phyloP scores from a whole-genome alignment of 2,113 vertebrate genomes.

The Strigops habroptila region DNA sequence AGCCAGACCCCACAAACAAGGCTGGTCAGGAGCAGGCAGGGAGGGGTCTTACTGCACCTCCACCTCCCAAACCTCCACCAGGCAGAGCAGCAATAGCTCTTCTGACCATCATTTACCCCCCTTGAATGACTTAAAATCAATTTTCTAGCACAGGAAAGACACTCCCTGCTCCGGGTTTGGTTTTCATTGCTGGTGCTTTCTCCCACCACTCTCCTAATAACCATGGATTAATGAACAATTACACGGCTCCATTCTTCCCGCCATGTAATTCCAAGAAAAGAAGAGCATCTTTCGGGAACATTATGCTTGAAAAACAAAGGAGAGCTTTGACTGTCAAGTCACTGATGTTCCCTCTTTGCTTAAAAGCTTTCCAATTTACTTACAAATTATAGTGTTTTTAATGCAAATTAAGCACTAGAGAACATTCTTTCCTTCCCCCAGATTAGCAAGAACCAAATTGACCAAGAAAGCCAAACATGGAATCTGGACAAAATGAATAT shows the following conservation, averaged over 20 bases:
- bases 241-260: slow-evolving; percentile 21
- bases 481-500: slow-evolving; percentile 49
- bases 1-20: fast-evolving
- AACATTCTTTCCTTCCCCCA: slow-evolving; percentile 51
- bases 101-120: fast-evolving
- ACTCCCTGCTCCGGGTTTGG: neutral
- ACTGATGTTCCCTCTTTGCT: slow-evolving; percentile 59
- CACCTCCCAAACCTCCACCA: neutral
- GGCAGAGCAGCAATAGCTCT: fast-evolving
- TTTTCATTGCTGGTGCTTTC: neutral
- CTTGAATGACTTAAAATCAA: neutral
- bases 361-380: slow-evolving; percentile 66
- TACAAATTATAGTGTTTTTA: slow-evolving; percentile 69
- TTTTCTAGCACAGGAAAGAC: neutral
- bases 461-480: slow-evolving; percentile 60
- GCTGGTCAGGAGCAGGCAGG: neutral
- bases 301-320: slow-evolving; percentile 57
- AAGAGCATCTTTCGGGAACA: slow-evolving; percentile 55
- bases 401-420: slow-evolving; percentile 63
- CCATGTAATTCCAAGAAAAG: slow-evolving; percentile 47
- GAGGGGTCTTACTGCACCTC: neutral
- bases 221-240: slow-evolving; percentile 50
- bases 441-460: slow-evolving; percentile 66
- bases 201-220: neutral
- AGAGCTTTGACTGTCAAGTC: slow-evolving; percentile 64